phyloP scores from a whole-genome alignment of 2,113 vertebrate genomes.

The Taxidea taxus region DNA sequence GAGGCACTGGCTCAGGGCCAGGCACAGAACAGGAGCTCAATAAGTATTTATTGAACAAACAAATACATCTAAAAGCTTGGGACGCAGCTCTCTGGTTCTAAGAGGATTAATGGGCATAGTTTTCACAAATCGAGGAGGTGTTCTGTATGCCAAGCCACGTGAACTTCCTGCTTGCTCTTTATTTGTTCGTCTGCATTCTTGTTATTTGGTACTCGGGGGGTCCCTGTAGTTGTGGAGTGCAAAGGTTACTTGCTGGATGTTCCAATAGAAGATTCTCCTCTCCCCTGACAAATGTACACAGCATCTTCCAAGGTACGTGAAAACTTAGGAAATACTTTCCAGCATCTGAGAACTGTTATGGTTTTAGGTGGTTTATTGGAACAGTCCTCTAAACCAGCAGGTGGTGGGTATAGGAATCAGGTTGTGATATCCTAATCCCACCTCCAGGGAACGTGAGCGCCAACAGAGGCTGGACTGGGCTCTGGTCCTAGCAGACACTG shows the following conservation, averaged over 20 bases:
- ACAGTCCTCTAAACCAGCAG: neutral
- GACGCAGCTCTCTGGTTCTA: neutral
- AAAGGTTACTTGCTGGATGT: neutral
- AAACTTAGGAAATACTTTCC: neutral
- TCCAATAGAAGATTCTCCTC: neutral
- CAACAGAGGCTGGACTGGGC: neutral
- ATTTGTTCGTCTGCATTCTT: neutral
- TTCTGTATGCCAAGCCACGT: neutral
- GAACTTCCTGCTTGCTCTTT: neutral
- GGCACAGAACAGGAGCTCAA: neutral
- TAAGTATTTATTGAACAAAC: conserved; percentile 43
- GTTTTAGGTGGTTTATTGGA: neutral
- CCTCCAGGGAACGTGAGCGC: neutral
- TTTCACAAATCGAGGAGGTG: neutral
- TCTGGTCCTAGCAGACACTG: neutral
- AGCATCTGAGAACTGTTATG: neutral
- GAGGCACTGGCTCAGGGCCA: neutral
- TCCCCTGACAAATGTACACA: neutral
- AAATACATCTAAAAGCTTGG: conserved; percentile 38
- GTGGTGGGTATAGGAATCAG: neutral
- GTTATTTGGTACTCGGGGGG: neutral
- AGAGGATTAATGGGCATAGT: neutral
- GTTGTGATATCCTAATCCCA: neutral
- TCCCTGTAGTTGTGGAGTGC: neutral
- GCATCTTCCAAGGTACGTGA: neutral